Evolutionary conservation across 2,888 invertebrate genomes (phyloP).

Genomic region (Ormyrus rosae): DNA sequence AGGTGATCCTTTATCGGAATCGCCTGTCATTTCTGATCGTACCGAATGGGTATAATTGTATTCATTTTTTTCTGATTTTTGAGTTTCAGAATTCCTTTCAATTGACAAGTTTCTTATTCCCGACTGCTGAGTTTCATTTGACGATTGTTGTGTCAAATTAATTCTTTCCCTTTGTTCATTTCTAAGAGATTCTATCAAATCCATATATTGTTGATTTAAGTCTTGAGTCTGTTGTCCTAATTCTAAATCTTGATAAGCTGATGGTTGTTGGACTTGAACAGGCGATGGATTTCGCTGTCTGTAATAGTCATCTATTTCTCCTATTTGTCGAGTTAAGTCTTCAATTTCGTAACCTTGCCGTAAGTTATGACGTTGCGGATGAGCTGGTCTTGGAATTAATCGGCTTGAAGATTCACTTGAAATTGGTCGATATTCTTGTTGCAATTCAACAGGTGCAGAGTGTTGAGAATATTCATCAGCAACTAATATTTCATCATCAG

Average conservation of each 20-base stretch:
- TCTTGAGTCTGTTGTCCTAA: slow-evolving; percentile 9
- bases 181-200: neutral
- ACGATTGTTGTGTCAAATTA: too few species aligned
- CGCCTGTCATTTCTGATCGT: too few species aligned
- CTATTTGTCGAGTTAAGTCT: slow-evolving; percentile 5
- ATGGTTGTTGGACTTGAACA: neutral
- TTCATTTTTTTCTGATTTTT: too few species aligned
- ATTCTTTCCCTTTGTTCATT: neutral
- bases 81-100: too few species aligned
- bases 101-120: too few species aligned
- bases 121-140: too few species aligned
- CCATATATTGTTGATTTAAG: slow-evolving; percentile 22
- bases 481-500: neutral
- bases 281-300: neutral
- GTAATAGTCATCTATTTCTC: slow-evolving; percentile 25
- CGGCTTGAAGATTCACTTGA: neutral
- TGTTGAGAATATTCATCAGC: slow-evolving; percentile 2
- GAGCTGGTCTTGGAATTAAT: neutral
- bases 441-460: neutral
- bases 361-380: neutral
- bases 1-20: too few species aligned
- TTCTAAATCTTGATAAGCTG: neutral
- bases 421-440: neutral
- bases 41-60: too few species aligned
- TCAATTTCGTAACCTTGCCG: neutral